phyloP scores from a whole-genome alignment of 2,797 vertebrate genomes.

The Characodon lateralis region DNA sequence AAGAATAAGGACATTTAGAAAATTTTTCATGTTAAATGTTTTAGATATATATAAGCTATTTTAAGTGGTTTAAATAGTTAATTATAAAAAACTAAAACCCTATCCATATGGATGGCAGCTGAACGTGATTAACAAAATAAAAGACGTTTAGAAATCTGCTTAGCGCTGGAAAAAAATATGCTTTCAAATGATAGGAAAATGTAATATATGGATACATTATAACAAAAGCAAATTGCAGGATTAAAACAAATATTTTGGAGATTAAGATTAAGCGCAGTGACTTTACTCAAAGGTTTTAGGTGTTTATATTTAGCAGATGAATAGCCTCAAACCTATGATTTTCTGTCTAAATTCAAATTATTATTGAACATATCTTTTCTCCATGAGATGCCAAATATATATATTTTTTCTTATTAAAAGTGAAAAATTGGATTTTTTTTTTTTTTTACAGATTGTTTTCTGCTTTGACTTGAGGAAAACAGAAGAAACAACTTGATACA shows the following conservation, averaged over 20 bases:
- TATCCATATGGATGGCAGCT: background rate
- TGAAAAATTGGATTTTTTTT: background rate
- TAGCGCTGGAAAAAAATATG: too few relatives aligned
- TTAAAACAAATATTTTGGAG: background rate
- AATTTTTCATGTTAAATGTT: background rate
- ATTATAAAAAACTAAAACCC: background rate
- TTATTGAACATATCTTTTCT: background rate
- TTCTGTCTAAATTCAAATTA: background rate
- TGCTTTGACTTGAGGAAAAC: background rate
- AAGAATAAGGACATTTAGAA: too few relatives aligned
- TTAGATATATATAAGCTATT: background rate
- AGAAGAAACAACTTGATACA: background rate
- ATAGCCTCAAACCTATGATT: background rate
- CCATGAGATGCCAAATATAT: background rate
- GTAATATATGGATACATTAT: background rate
- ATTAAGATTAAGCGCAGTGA: background rate
- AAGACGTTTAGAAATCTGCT: background rate
- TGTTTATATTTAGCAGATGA: background rate
- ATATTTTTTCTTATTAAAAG: background rate
- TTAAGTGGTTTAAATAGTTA: background rate
- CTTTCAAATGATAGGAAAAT: background rate
- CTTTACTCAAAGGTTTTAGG: background rate
- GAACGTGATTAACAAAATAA: background rate
- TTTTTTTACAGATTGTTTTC: background rate
- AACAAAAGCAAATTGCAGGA: background rate